Evolutionary conservation across 2,888 invertebrate species (phyloP).

Genomic region (Agrochola litura): DNA sequence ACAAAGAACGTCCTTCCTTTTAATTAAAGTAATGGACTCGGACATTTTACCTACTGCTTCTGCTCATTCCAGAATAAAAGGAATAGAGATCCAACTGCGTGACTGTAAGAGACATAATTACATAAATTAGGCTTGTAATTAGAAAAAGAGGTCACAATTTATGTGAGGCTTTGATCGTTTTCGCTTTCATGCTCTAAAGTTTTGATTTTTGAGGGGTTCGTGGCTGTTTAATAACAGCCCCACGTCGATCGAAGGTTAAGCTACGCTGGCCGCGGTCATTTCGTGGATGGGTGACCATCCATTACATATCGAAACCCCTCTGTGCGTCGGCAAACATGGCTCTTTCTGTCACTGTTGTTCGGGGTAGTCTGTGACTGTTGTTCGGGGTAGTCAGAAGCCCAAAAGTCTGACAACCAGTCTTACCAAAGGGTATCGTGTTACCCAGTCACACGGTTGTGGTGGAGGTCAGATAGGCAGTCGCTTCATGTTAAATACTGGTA

Average conservation of each 20-base stretch:
- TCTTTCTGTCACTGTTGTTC: neutral
- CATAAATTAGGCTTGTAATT: neutral
- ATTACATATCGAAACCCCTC: neutral
- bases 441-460: neutral
- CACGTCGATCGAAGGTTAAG: neutral
- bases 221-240: neutral
- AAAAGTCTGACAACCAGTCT: neutral
- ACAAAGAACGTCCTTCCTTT: slow-evolving; percentile 21
- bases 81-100: neutral
- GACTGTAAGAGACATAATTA: slow-evolving; percentile 1
- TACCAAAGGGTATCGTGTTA: neutral
- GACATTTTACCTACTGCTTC: slow-evolving; percentile 28
- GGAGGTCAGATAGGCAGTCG: neutral
- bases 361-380: neutral
- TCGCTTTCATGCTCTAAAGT: neutral
- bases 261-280: neutral
- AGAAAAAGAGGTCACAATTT: neutral
- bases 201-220: neutral
- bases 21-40: slow-evolving; percentile 41
- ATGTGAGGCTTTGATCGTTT: neutral
- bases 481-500: neutral
- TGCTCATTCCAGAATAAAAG: slow-evolving; percentile 3
- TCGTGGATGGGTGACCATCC: neutral
- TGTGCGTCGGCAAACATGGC: neutral
- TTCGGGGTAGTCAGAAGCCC: neutral